These are phyloP conservation scores for Bos indicus DNA, from an alignment of 2,113 vertebrate species.

Conservation along the genomic window DNA sequence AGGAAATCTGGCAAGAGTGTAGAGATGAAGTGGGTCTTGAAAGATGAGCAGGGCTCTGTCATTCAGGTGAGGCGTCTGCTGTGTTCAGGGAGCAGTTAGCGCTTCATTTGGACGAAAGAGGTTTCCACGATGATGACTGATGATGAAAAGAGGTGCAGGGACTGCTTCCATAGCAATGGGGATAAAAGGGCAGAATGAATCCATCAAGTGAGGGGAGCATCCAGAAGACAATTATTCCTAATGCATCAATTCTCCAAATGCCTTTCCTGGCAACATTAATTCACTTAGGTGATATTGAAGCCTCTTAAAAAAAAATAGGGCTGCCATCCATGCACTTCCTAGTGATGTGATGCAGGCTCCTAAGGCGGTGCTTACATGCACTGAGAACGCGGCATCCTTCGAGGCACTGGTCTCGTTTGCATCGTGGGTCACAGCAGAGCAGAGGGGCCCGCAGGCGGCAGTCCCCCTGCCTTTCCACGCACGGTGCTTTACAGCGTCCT, in stretches of 20 bases:
- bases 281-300: background rate
- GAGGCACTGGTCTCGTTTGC: background rate
- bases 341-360: background rate
- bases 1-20: background rate
- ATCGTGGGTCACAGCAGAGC: background rate
- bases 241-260: slow-evolving; percentile 9
- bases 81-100: background rate
- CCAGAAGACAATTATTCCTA: background rate
- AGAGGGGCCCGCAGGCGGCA: background rate
- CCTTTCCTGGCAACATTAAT: background rate
- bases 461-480: background rate
- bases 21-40: background rate
- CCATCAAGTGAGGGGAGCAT: background rate
- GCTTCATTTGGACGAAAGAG: background rate
- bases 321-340: background rate
- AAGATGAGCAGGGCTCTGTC: background rate
- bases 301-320: background rate
- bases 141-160: background rate
- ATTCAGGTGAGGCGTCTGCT: background rate
- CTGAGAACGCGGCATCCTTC: background rate
- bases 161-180: background rate
- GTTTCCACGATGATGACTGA: background rate
- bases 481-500: background rate
- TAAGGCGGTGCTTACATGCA: background rate
- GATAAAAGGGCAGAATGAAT: background rate